A percentile compares a stretch with the other conserved stretches of the same genome.
phyloP scores from a whole-genome alignment of 2,113 vertebrate genomes.

The Rynchops niger region DNA sequence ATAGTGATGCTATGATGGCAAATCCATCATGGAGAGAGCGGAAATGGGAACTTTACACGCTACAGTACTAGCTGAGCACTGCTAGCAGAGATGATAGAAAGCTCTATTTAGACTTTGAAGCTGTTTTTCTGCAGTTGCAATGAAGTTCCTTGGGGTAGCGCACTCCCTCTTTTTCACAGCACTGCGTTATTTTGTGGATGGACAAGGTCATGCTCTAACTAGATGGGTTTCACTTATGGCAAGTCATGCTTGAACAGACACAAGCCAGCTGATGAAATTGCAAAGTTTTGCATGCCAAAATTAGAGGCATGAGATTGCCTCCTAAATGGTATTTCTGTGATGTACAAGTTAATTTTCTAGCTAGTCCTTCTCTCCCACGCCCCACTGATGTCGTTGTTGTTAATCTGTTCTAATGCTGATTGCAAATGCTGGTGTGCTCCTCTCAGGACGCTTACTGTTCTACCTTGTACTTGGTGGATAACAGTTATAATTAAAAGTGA shows the following conservation, averaged over 20 bases:
- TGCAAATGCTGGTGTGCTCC: background rate
- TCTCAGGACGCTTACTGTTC: background rate
- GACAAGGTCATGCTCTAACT: background rate
- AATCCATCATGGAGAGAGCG: background rate
- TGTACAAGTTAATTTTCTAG: background rate
- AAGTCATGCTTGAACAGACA: background rate
- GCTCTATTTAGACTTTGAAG: background rate
- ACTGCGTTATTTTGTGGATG: background rate
- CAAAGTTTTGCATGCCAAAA: background rate
- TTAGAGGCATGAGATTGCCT: background rate
- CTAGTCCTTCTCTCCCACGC: background rate
- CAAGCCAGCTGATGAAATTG: background rate
- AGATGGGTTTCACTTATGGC: background rate
- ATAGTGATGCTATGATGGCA: background rate
- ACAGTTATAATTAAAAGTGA: background rate
- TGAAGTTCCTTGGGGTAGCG: background rate
- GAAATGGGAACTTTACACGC: background rate
- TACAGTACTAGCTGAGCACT: background rate
- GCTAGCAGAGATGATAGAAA: background rate
- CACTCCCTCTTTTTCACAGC: background rate
- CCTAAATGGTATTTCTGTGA: background rate
- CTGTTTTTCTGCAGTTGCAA: background rate
- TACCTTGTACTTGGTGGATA: background rate
- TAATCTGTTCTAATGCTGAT: background rate
- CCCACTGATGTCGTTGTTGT: background rate